Conservation (phyloP, 2,797 vertebrate species). For the Arnoldichthys spilopterus region DNA sequence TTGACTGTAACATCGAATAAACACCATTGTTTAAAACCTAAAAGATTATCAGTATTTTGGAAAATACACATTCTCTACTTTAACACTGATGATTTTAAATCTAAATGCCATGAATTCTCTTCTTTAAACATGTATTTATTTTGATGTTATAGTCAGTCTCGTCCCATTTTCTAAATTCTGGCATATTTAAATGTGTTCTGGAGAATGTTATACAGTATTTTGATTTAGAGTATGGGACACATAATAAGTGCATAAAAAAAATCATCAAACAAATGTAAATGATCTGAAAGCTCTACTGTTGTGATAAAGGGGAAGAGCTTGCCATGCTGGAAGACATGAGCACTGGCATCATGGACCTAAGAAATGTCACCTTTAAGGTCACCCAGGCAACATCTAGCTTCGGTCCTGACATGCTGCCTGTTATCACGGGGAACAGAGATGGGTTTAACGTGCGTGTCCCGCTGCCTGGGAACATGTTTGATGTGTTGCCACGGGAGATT, state of each 20-base stretch:
- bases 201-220: neutral
- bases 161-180: no score
- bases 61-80: no score
- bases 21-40: neutral
- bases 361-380: conserved; percentile 98
- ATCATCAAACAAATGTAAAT: no score
- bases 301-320: conserved; percentile 88
- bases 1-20: neutral
- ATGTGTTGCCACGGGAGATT: conserved; percentile 92
- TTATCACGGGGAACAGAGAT: conserved; percentile 95
- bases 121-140: neutral
- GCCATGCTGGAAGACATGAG: conserved; percentile 99
- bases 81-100: no score
- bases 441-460: conserved; percentile 97
- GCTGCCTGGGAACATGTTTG: conserved; percentile 90
- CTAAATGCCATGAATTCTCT: neutral
- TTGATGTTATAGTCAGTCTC: no score
- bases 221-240: neutral
- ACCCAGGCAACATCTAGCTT: conserved; percentile 90
- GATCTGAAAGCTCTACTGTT: neutral
- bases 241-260: neutral
- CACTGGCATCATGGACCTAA: conserved; percentile 93
- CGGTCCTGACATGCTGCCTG: conserved; percentile 91
- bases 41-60: no score
- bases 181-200: neutral